Evolutionary conservation across 2,113 vertebrate species (phyloP), one percentile per base, ranked within the genome.

Genomic region (Phocoena sinus): DNA sequence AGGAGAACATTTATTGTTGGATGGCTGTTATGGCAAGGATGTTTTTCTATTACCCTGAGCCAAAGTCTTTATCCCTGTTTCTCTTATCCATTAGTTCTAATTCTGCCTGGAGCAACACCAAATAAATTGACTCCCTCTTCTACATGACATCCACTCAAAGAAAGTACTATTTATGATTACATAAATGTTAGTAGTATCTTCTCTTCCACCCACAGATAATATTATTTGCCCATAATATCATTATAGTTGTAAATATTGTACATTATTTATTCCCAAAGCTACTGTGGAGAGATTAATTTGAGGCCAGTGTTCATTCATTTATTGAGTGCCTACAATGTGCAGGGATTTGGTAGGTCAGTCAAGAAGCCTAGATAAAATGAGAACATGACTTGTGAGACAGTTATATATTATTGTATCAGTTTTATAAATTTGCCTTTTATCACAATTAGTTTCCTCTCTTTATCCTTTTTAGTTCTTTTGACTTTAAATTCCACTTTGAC

Each of bases 61-160:
- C 73, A 82, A 94, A 96, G 60, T 90, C 79, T 84, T 63, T 50
- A 77, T 80, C 65, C 79, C 23, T 81, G 8, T 89, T 68, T 76
- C 71, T 92, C 84, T 50, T 60, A 67, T 74, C 79, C 67, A 11
- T 86, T 86, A 76, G 53, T 88, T 18, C 89, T 94, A 90, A 76
- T 71, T 94, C 83, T 95, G 53, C 86, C 60, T 58, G 21, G 65
- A 71, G 18, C 73, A 96, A 50, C 33, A 76, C 20, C 71, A 85
- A 93, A 56, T 96, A 84, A 92, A 36, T 50, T 92, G 74, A 70
- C 67, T 97, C 71, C n/a, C 70, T 89, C 65, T 85, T 95, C 71
- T 63, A 41, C 10, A 15, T 92, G 87, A 70, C 67, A 82, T 1
- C 33, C 53, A 89, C 77, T 93, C 90, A 96, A 82, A 94, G 60